phyloP scores from a whole-genome alignment of 2,888 invertebrate genomes.

The Aleiodes testaceus region DNA sequence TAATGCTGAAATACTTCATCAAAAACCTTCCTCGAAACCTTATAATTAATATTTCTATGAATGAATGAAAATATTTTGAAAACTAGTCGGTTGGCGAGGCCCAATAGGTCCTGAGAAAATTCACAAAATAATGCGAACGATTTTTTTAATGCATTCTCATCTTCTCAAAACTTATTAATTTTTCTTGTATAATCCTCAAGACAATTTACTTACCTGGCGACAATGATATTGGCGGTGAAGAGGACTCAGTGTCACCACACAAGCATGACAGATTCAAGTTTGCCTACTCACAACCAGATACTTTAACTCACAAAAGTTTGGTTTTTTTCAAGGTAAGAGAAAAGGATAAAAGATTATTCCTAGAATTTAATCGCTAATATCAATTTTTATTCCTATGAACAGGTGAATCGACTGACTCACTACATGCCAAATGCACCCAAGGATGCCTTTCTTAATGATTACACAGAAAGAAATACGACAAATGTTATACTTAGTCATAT shows the following conservation, averaged over 20 bases:
- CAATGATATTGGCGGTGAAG: slow-evolving; percentile 98
- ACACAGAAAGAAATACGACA: slow-evolving; percentile 73
- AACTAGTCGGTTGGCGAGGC: no score
- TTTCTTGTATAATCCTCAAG: slow-evolving; percentile 71
- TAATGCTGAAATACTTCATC: background rate
- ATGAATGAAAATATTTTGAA: no score
- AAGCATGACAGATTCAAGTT: slow-evolving; percentile 83
- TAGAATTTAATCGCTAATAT: slow-evolving; percentile 20
- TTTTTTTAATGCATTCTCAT: background rate
- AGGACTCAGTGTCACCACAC: slow-evolving; percentile 80
- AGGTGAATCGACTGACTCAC: slow-evolving; percentile 79
- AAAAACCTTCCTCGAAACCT: no score
- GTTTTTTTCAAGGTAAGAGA: slow-evolving; percentile 81
- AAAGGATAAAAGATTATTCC: background rate
- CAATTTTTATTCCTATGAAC: slow-evolving; percentile 18
- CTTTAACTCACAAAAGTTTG: slow-evolving; percentile 77
- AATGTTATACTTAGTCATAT: slow-evolving; percentile 84
- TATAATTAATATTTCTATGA: no score
- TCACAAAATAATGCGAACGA: no score
- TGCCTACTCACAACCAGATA: slow-evolving; percentile 77
- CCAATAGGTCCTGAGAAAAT: no score
- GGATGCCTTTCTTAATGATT: slow-evolving; percentile 71
- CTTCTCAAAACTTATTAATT: slow-evolving; percentile 21
- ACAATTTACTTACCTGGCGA: slow-evolving; percentile 94
- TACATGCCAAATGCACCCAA: slow-evolving; percentile 76